Base-by-base conservation (phyloP, 2,888 invertebrate genomes). In the Xanthorhoe spadicearia region DNA sequence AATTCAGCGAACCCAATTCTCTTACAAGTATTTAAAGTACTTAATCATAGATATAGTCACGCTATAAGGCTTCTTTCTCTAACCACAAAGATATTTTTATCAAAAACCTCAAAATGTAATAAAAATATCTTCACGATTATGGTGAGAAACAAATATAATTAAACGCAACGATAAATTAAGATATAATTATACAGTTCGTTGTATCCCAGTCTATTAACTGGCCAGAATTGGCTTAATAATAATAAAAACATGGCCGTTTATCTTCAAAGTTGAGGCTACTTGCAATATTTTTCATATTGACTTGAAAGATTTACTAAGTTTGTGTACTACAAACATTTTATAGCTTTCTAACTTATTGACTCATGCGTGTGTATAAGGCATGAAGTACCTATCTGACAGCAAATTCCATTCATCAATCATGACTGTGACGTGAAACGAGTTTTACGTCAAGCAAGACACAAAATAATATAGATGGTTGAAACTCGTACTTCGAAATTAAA, bases 371-470 rank as follows among this genome's bases (percentile, higher is more conserved):
- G n/a, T 46, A 46, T 46, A 46, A 23, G 23, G 48, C 38, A 43
- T 43, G 13, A 13, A 43, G 17, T 17, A 15, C 8, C 48, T 48
- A 15, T 17, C 48, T 48, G 48, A 17, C 48, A 17, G 48, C 48
- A 48, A 17, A 48, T 48, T 48, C n/a, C 43, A 55, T 55, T 18
- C 23, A 55, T 55, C 19, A 46, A 43, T 55, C 55, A 43, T 55
- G 17, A 15, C 17, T 17, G 15, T 48, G 15, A 15, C 48, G 17
- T 15, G 48, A 6, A 46, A 15, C 17, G 48, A 48, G 17, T 17
- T 48, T 15, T 2, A 15, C 48, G 48, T 48, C 48, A 48, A 48
- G 15, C 38, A 13, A 43, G 13, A 13, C 13, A 43, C 32, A 43
- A 43, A 43, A 43, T 43, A 43, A 43, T 43, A 43, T 43, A 43